These are phyloP conservation scores for Delia radicum DNA, from an alignment of 1,140 invertebrate species.

Conservation along the genomic window DNA sequence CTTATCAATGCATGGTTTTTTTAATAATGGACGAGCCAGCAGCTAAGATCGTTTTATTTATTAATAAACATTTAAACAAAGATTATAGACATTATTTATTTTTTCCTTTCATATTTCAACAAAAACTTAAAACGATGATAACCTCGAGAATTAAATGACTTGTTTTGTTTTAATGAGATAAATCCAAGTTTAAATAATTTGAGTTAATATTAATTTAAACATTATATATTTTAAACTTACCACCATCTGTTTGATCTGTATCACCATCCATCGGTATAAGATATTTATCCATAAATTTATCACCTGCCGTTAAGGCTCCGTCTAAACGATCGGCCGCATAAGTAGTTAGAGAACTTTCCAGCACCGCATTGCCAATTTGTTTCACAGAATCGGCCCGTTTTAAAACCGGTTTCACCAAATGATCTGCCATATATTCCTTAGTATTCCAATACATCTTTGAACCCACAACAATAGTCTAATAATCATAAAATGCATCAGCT, in stretches of 20 bases:
- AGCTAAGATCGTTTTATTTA: neutral
- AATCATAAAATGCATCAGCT: neutral
- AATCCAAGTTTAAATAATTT: no score
- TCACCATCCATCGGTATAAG: slow-evolving; percentile 63
- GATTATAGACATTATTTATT: neutral
- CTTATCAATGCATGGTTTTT: neutral
- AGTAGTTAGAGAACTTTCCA: slow-evolving; percentile 67
- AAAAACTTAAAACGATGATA: neutral
- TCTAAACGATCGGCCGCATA: slow-evolving; percentile 71
- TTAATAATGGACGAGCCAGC: neutral
- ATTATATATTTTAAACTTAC: slow-evolving; percentile 47
- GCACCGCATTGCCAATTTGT: slow-evolving; percentile 66
- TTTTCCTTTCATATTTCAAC: neutral
- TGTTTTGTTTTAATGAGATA: neutral
- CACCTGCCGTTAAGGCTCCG: slow-evolving; percentile 70
- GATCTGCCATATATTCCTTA: slow-evolving; percentile 69
- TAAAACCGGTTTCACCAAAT: slow-evolving; percentile 67
- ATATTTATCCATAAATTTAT: slow-evolving; percentile 79
- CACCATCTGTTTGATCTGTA: slow-evolving; percentile 63
- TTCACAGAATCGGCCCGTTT: slow-evolving; percentile 76
- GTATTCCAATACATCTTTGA: slow-evolving; percentile 74
- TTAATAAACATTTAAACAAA: neutral
- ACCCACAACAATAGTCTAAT: slow-evolving; percentile 36
- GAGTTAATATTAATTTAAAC: no score
- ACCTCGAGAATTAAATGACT: neutral